phyloP scores from a whole-genome alignment of 2,888 invertebrate genomes.

The Cephus pulcher region DNA sequence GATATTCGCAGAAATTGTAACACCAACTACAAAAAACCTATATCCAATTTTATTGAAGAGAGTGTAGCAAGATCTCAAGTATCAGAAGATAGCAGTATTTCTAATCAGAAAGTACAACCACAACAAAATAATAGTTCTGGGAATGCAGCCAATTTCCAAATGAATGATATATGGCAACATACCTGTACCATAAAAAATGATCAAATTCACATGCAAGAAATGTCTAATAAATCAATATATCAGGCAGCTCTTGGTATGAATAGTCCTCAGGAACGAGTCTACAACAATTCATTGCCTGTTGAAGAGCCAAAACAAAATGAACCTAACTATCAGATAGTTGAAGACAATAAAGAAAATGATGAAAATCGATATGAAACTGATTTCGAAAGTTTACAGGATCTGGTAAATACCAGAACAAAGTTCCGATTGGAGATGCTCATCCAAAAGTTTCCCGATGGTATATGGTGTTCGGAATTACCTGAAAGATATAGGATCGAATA shows the following conservation, averaged over 20 bases:
- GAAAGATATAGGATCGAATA: constrained; percentile 46
- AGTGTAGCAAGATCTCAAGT: not conserved
- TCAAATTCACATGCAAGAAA: not conserved
- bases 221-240: not conserved
- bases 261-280: not conserved
- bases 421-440: constrained; percentile 49
- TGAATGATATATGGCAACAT: not conserved
- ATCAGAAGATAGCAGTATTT: not conserved
- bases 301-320: not conserved
- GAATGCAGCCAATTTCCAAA: not conserved
- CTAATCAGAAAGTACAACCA: not conserved
- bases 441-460: constrained; percentile 51
- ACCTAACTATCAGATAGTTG: not conserved
- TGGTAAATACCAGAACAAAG: constrained; percentile 43
- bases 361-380: not conserved
- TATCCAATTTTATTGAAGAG: not conserved
- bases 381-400: not conserved
- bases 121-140: not conserved
- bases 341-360: constrained; percentile 3
- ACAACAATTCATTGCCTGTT: not conserved
- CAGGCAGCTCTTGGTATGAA: not conserved
- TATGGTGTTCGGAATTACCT: constrained; percentile 58
- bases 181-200: not conserved
- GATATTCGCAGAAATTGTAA: not conserved
- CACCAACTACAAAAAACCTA: not conserved